These are phyloP conservation scores for Porites rus DNA, from an alignment of 92 coral and sea anemone genomes.

Conservation along the genomic window DNA sequence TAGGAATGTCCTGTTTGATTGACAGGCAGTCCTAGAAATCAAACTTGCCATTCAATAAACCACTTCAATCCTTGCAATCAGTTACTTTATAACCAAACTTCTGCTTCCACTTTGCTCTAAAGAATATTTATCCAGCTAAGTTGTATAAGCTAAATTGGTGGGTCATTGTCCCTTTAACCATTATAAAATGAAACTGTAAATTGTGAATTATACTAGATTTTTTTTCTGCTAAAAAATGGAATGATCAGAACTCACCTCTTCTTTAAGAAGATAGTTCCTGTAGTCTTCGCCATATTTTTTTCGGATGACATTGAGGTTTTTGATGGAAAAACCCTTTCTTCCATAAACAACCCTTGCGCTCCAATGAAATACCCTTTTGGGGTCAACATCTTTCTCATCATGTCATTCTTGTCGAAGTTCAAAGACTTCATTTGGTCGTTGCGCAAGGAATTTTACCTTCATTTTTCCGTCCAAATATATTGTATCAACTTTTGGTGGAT, in stretches of 20 bases:
- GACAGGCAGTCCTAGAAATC: too few species aligned
- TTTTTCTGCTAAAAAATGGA: too few species aligned
- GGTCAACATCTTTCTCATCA: background rate
- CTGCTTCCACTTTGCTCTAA: too few species aligned
- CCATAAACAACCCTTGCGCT: background rate
- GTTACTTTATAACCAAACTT: too few species aligned
- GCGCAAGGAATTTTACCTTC: background rate
- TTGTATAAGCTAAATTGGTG: too few species aligned
- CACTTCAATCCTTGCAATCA: too few species aligned
- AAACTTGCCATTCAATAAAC: too few species aligned
- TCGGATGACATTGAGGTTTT: background rate
- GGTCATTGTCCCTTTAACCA: background rate
- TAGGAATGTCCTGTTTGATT: too few species aligned
- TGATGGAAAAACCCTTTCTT: background rate
- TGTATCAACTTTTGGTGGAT: background rate
- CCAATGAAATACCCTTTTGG: background rate
- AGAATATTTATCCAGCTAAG: too few species aligned
- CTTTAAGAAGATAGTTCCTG: conserved; percentile 5
- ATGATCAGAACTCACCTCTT: background rate
- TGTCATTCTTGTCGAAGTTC: too few species aligned
- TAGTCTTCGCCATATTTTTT: background rate
- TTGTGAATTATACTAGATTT: background rate
- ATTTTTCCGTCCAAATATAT: background rate
- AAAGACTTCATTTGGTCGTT: background rate
- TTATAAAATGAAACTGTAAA: background rate